Base-by-base conservation (phyloP, 2,113 vertebrate genomes). In the Lonchura striata region DNA sequence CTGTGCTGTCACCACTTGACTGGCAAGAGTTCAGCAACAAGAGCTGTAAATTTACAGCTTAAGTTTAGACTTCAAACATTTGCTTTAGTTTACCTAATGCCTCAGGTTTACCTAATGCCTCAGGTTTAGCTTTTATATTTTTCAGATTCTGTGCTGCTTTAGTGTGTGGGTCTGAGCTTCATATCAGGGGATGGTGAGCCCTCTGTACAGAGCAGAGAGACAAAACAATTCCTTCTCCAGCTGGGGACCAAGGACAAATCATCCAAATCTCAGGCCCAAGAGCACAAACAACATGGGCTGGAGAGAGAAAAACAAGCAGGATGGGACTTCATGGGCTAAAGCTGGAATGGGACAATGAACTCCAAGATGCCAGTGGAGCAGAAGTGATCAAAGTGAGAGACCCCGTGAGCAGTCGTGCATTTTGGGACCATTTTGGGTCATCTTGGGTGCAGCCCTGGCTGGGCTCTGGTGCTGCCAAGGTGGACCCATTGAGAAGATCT, bases 111-210 rank as follows among this genome's bases (percentile, higher is more conserved):
- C 21, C n/a, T 37, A 23, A 37, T 59, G 10, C 23, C 15, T 59
- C 23, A 25, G n/a, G n/a, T 17, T 16, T 3, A 4, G 57, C 10
- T 59, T 35, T 37, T 59, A 2, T 17, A 35, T 59, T 16, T 21
- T 35, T 35, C n/a, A 59, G 10, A 1, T 6, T 59, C 23, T 59
- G 7, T 11, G 56, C 56, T 59, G 56, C n/a, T 35, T 59, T 35
- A 24, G n/a, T 11, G n/a, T 4, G 22, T 16, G 22, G n/a, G 14
- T 35, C 56, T 56, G 54, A 2, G 54, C 18, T n/a, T 22, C 54
- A n/a, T 0, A 5, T n/a, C 0, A 57, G 31, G 31, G 31, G 8
- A 22, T 57, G 33, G 9, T 23, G 54, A 57, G 33, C 54, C 23
- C 33, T 57, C 9, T n/a, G 13, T 21, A 23, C 54, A 57, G 54